Percentiles rank a stretch among this genome's conserved stretches.
Evolutionary conservation across 2,797 vertebrate genomes (phyloP).

Genomic region (Sparus aurata): DNA sequence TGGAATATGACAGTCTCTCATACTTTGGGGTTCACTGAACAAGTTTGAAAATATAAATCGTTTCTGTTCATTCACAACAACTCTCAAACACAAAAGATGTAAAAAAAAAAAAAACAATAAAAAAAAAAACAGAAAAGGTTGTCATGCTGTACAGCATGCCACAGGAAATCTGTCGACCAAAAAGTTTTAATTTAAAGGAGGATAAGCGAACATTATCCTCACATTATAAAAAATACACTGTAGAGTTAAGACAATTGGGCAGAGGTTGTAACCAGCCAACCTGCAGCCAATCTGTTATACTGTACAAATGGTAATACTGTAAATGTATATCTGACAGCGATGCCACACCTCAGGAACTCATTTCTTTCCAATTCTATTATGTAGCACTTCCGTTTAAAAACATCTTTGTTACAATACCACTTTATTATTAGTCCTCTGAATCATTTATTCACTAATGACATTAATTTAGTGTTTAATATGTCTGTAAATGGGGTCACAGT

Average conservation of each 20-base stretch:
- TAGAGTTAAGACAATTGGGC: constrained; percentile 34
- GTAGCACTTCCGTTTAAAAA: not conserved
- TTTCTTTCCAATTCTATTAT: not conserved
- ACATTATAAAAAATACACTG: constrained; percentile 24
- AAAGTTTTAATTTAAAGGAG: not conserved
- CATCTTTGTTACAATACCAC: not conserved
- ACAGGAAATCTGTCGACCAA: constrained; percentile 8
- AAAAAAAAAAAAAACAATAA: too few species aligned
- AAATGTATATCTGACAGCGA: not conserved
- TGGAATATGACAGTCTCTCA: constrained; percentile 4
- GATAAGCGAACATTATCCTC: constrained; percentile 6
- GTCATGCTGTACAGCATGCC: not conserved
- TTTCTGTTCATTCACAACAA: constrained; percentile 15
- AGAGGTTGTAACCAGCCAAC: constrained; percentile 82
- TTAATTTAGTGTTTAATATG: constrained; percentile 41
- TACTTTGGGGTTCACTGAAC: not conserved
- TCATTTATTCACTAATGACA: not conserved
- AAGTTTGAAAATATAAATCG: not conserved
- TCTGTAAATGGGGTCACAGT: not conserved
- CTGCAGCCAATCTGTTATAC: constrained; percentile 40
- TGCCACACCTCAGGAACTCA: not conserved
- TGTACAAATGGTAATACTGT: constrained; percentile 18
- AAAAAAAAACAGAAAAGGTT: constrained; percentile 1
- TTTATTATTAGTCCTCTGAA: constrained; percentile 1
- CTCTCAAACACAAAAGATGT: not conserved